phyloP scores from a whole-genome alignment of 2,113 vertebrate genomes.

The Apistogramma diplotaenia region DNA sequence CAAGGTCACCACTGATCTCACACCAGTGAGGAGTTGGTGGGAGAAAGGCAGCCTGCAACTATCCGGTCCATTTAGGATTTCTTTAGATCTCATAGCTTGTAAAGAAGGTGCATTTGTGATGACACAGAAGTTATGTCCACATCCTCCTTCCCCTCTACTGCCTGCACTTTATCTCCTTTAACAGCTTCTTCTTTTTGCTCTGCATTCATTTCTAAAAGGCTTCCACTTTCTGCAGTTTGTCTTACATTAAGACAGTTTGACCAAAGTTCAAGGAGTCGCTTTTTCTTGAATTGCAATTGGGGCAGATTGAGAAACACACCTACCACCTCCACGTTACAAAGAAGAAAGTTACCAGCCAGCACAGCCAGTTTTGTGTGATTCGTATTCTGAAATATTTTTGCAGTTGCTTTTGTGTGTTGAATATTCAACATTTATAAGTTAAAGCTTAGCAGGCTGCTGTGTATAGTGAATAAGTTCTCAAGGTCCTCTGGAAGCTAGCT shows the following conservation, averaged over 20 bases:
- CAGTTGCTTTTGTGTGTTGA: not conserved
- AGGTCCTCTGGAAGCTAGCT: not conserved
- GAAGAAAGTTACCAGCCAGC: not conserved
- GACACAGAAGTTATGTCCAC: conserved; percentile 1
- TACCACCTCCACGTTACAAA: not conserved
- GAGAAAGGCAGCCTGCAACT: conserved; percentile 22
- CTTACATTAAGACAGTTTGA: not conserved
- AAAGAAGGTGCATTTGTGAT: conserved; percentile 21
- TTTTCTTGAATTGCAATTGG: not conserved
- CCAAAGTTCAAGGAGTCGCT: not conserved
- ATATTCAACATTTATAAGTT: not conserved
- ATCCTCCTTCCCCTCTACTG: not conserved
- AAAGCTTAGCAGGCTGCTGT: not conserved
- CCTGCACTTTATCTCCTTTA: not conserved
- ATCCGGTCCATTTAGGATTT: conserved; percentile 31
- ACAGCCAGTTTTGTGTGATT: not conserved
- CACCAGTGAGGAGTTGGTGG: not conserved
- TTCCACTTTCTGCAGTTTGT: not conserved
- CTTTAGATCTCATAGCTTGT: conserved; percentile 20
- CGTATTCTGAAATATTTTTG: not conserved
- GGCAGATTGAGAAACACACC: not conserved
- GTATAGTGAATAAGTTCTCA: not conserved
- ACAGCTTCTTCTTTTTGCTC: not conserved
- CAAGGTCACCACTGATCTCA: conserved; percentile 56
- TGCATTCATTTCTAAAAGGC: not conserved